These are phyloP conservation scores for Cheilosia vulpina DNA, from an alignment of 2,888 invertebrate genomes.

Conservation along the genomic window DNA sequence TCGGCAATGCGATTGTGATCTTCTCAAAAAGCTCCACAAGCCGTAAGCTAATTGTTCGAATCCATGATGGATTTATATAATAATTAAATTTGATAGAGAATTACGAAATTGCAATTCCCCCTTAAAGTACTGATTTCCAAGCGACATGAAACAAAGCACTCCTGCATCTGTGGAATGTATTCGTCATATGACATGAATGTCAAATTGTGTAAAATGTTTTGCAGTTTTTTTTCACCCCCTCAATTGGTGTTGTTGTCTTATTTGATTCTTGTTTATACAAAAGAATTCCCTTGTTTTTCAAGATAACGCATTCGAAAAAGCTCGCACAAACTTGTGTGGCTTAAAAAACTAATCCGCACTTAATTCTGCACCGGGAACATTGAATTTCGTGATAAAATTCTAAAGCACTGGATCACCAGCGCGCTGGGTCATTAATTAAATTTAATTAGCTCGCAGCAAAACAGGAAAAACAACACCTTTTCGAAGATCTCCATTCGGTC, in stretches of 20 bases:
- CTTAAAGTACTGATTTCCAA: background rate
- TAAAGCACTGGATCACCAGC: background rate
- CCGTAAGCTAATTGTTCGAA: too few relatives aligned
- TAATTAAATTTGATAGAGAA: too few relatives aligned
- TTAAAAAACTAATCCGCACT: background rate
- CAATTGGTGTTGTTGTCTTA: conserved; percentile 22
- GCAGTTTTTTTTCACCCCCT: conserved; percentile 50
- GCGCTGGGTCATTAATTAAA: conserved; percentile 42
- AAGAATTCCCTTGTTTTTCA: conserved; percentile 24
- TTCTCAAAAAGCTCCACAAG: too few relatives aligned
- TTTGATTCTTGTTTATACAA: conserved; percentile 47
- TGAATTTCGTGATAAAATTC: conserved; percentile 8
- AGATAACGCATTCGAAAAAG: conserved; percentile 21
- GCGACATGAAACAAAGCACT: background rate
- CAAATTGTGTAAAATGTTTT: conserved; percentile 54
- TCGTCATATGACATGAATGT: conserved; percentile 62
- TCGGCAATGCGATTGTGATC: too few relatives aligned
- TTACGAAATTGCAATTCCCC: background rate
- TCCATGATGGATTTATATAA: too few relatives aligned
- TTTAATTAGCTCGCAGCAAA: conserved; percentile 38
- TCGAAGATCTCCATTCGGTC: background rate
- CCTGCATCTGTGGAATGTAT: conserved; percentile 30
- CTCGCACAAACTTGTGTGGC: background rate
- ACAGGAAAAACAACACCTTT: conserved; percentile 12
- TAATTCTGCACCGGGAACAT: background rate